A percentile compares a stretch with the other conserved stretches of the same genome.
Conservation (phyloP, 2,888 invertebrate species). For the Lacanobia oleracea region DNA sequence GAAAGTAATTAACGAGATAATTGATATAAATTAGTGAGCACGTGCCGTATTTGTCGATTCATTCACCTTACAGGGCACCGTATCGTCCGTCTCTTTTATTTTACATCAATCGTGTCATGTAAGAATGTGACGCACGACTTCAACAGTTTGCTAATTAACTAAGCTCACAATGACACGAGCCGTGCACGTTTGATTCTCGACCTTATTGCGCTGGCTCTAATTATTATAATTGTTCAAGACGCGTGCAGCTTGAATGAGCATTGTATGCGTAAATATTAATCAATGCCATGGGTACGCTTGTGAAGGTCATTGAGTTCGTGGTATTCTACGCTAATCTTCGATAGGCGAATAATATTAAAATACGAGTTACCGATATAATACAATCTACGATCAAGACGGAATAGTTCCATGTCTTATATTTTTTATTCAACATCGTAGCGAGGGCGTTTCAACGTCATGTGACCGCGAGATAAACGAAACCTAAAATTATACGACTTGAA, state of each 20-base stretch:
- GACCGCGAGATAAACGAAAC: constrained; percentile 65
- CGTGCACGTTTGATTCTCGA: constrained; percentile 69
- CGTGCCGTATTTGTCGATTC: constrained; percentile 77
- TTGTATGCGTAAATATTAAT: constrained; percentile 87
- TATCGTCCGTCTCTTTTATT: constrained; percentile 75
- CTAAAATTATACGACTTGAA: constrained; percentile 55
- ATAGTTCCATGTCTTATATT: constrained; percentile 56
- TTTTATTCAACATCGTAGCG: constrained; percentile 64
- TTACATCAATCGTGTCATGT: constrained; percentile 67
- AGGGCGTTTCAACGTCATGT: constrained; percentile 72
- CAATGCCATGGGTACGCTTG: constrained; percentile 85
- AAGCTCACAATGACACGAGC: constrained; percentile 76
- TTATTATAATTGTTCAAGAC: constrained; percentile 70
- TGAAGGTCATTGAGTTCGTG: constrained; percentile 82
- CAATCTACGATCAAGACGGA: constrained; percentile 57
- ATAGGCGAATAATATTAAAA: constrained; percentile 62
- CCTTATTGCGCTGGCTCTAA: constrained; percentile 73
- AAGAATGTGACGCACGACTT: constrained; percentile 81
- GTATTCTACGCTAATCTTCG: constrained; percentile 74
- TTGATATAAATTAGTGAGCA: constrained; percentile 63
- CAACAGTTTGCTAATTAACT: constrained; percentile 84
- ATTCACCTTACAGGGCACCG: constrained; percentile 78
- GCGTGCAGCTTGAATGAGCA: constrained; percentile 78
- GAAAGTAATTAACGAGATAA: constrained; percentile 18
- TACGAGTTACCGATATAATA: constrained; percentile 53